Percentiles rank a stretch among this genome's conserved stretches.
These are phyloP conservation scores for Drosophila monieri DNA, from an alignment of 2,888 invertebrate species.

Conservation along the genomic window DNA sequence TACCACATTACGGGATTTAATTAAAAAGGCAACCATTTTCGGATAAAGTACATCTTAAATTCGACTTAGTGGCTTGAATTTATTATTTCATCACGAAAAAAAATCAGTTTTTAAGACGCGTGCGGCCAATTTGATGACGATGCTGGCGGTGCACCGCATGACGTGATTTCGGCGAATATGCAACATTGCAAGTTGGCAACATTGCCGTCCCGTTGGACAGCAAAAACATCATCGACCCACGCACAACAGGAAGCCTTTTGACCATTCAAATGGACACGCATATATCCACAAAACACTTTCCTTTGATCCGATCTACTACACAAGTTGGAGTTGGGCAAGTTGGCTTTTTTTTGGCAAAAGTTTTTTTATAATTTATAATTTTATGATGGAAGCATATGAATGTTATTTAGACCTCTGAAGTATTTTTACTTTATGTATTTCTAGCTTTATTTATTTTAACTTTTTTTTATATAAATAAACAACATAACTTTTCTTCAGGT, in stretches of 20 bases:
- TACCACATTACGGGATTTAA: no score
- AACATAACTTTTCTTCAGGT: slow-evolving; percentile 8
- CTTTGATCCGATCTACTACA: slow-evolving; percentile 14
- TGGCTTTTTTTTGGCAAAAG: background rate
- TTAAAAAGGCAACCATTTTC: background rate
- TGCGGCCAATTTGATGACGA: slow-evolving; percentile 63
- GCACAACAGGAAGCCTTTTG: slow-evolving; percentile 60
- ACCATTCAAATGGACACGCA: slow-evolving; percentile 54
- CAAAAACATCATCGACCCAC: slow-evolving; percentile 46
- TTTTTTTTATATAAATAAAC: background rate
- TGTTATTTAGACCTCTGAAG: no score
- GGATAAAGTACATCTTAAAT: slow-evolving; percentile 26
- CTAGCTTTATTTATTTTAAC: slow-evolving; percentile 3
- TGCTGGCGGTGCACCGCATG: slow-evolving; percentile 32
- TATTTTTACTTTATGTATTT: no score
- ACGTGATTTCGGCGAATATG: slow-evolving; percentile 24
- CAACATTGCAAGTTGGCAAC: slow-evolving; percentile 38
- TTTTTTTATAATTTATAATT: no score
- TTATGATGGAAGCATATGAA: no score
- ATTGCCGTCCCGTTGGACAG: slow-evolving; percentile 16
- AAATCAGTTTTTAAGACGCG: slow-evolving; percentile 58
- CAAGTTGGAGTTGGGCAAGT: background rate
- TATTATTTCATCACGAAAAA: slow-evolving; percentile 9
- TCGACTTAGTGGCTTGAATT: slow-evolving; percentile 10
- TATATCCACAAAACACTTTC: background rate